Evolutionary conservation across 92 coral and sea anemone genomes (phyloP).

Genomic region (Porites evermanni): DNA sequence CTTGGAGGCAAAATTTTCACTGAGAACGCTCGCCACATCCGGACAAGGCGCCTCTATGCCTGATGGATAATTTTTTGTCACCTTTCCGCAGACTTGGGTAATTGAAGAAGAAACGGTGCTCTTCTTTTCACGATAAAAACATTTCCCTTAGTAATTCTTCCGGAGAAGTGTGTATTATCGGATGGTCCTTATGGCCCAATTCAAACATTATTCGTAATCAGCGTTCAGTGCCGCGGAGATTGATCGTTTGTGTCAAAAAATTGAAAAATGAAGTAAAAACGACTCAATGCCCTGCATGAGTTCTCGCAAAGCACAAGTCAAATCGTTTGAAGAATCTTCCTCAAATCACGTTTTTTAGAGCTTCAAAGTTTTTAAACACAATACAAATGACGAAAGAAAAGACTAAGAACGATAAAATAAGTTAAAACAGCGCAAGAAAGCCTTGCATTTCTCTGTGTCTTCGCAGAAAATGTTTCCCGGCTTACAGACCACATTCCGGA

Average conservation of each 20-base stretch:
- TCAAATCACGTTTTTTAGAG: background rate
- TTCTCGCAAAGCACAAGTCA: background rate
- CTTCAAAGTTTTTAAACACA: background rate
- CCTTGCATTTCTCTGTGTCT: background rate
- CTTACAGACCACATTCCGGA: conserved; percentile 65
- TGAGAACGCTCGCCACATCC: conserved; percentile 25
- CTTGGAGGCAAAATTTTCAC: conserved; percentile 23
- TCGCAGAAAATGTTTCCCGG: conserved; percentile 44
- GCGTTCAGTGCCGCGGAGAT: conserved; percentile 15
- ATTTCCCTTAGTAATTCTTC: conserved; percentile 22
- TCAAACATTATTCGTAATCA: conserved; percentile 27
- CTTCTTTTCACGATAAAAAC: conserved; percentile 11
- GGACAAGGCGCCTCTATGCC: conserved; percentile 46
- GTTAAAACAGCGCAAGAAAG: background rate
- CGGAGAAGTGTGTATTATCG: conserved; percentile 3
- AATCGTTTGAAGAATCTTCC: background rate
- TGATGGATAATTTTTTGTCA: conserved; percentile 41
- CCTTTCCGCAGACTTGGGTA: conserved; percentile 39
- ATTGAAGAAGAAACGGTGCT: conserved; percentile 8
- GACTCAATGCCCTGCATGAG: conserved; percentile 24
- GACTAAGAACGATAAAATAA: background rate
- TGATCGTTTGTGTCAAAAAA: conserved; percentile 49
- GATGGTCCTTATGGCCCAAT: background rate
- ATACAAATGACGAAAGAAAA: background rate
- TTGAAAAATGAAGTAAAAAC: conserved; percentile 54